These are phyloP conservation scores for Leptura quadrifasciata DNA, from an alignment of 2,888 invertebrate species.

Conservation along the genomic window DNA sequence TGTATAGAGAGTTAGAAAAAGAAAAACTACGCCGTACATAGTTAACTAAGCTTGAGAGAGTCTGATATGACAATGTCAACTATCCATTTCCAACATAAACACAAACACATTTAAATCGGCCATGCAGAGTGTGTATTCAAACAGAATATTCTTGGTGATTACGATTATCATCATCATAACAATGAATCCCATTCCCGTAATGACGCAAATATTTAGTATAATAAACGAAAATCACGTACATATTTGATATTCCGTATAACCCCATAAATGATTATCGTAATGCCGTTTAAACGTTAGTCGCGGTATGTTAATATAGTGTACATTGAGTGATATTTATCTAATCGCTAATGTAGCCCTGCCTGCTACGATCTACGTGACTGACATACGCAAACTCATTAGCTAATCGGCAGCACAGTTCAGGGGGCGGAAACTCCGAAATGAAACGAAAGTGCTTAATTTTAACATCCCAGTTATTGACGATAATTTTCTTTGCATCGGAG, in stretches of 20 bases:
- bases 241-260: conserved; percentile 56
- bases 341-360: conserved; percentile 59
- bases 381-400: conserved; percentile 63
- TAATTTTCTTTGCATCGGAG: conserved; percentile 43
- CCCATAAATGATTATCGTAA: conserved; percentile 54
- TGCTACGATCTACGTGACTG: conserved; percentile 59
- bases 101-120: conserved; percentile 23
- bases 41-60: neutral
- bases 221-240: conserved; percentile 57
- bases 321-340: conserved; percentile 63
- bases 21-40: neutral
- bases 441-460: conserved; percentile 50
- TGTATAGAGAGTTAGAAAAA: neutral
- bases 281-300: conserved; percentile 53
- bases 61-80: conserved; percentile 18
- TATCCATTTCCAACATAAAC: conserved; percentile 11
- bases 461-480: conserved; percentile 38
- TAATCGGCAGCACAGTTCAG: conserved; percentile 51
- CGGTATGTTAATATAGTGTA: conserved; percentile 55
- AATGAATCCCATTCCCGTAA: conserved; percentile 32
- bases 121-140: conserved; percentile 15
- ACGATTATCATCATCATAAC: conserved; percentile 40
- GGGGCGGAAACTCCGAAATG: conserved; percentile 36
- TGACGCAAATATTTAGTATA: conserved; percentile 51
- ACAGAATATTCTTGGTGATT: conserved; percentile 23